A percentile compares a stretch with the other conserved stretches of the same genome.
These are phyloP conservation scores for Polylopha cassiicola DNA, from an alignment of 2,888 invertebrate species.

Conservation along the genomic window DNA sequence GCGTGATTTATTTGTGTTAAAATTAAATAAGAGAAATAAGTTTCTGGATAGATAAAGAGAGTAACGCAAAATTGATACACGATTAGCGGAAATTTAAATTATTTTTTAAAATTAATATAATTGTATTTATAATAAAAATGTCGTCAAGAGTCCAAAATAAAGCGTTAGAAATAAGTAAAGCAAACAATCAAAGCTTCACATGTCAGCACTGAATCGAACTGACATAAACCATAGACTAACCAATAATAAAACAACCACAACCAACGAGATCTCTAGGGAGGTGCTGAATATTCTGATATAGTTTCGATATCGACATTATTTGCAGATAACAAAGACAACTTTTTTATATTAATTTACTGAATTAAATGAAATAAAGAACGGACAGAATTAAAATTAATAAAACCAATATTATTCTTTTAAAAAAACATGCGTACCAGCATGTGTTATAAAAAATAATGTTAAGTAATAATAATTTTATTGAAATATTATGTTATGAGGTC, in stretches of 20 bases:
- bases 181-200: conserved; percentile 69
- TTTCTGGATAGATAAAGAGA: conserved; percentile 11
- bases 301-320: no score
- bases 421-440: no score
- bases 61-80: conserved; percentile 15
- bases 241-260: conserved; percentile 9
- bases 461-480: no score
- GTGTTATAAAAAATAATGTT: no score
- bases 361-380: no score
- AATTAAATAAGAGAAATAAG: conserved; percentile 18
- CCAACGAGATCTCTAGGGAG: conserved; percentile 14
- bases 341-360: no score
- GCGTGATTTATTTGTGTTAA: conserved; percentile 19
- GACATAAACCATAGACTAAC: conserved; percentile 22
- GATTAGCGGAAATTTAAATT: conserved; percentile 6
- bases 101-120: conserved; percentile 22
- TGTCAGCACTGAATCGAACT: conserved; percentile 35
- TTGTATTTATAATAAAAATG: conserved; percentile 36
- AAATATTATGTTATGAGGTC: no score
- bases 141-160: conserved; percentile 48
- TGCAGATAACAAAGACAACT: no score
- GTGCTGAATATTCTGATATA: not conserved
- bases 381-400: no score
- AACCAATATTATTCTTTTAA: no score
- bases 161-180: conserved; percentile 55